Evolutionary conservation across 2,797 vertebrate genomes (phyloP).

Genomic region (Glyptemys insculpta): DNA sequence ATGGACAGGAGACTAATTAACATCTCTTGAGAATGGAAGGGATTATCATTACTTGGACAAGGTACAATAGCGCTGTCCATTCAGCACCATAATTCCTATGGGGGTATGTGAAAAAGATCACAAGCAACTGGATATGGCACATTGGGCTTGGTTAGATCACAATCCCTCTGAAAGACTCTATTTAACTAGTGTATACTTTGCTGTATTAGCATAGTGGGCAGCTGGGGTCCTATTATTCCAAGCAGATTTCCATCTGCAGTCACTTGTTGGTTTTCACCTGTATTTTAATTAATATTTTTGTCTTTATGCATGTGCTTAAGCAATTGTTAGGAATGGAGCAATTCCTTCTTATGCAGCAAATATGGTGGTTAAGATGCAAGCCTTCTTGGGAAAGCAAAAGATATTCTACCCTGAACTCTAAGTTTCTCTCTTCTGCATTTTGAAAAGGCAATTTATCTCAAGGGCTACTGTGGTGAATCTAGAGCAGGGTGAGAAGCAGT

Average conservation of each 20-base stretch:
- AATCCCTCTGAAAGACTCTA: not conserved
- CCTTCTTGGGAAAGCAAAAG: not conserved
- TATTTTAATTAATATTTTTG: not conserved
- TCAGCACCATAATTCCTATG: not conserved
- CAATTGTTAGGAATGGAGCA: not conserved
- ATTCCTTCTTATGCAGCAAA: not conserved
- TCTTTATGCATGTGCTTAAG: not conserved
- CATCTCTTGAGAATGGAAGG: not conserved
- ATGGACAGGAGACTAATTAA: not conserved
- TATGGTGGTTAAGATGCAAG: not conserved
- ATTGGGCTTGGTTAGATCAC: not conserved
- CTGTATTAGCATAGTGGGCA: not conserved
- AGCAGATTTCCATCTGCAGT: not conserved
- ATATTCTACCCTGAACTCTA: not conserved
- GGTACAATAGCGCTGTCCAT: not conserved
- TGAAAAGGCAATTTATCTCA: not conserved
- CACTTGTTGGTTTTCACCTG: not conserved
- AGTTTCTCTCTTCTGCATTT: not conserved
- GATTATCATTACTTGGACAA: not conserved
- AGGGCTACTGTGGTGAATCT: not conserved
- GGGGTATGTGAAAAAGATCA: fast-evolving
- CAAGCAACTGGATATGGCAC: not conserved
- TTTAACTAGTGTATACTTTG: not conserved
- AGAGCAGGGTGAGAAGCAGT: too few relatives aligned
- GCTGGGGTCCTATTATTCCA: not conserved